Percentiles rank a stretch among this genome's conserved stretches.
Evolutionary conservation across 1,140 invertebrate genomes (phyloP).

Genomic region (Bombus fervidus): DNA sequence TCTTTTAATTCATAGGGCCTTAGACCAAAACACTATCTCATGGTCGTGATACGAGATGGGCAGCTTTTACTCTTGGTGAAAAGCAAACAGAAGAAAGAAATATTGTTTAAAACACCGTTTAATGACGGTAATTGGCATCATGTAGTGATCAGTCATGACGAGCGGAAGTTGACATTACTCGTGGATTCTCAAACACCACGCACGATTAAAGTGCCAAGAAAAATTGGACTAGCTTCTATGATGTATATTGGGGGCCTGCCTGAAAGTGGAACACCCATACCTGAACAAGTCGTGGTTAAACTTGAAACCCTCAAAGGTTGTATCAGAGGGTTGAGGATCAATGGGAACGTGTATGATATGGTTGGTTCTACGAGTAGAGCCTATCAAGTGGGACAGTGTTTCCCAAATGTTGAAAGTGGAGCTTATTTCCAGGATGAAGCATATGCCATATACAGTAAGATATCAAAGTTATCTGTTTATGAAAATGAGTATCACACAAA

Average conservation of each 20-base stretch:
- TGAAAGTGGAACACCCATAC: constrained; percentile 82
- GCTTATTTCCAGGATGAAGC: constrained; percentile 93
- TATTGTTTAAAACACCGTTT: constrained; percentile 85
- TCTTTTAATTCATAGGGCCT: constrained; percentile 83
- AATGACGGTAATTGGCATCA: constrained; percentile 94
- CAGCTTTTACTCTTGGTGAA: constrained; percentile 87
- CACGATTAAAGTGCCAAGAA: constrained; percentile 86
- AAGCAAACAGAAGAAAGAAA: constrained; percentile 85
- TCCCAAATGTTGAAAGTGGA: constrained; percentile 91
- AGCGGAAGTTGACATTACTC: constrained; percentile 86
- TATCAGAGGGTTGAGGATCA: constrained; percentile 89
- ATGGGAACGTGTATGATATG: constrained; percentile 89
- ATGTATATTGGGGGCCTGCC: constrained; percentile 92
- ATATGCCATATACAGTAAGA: constrained; percentile 91
- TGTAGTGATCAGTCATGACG: constrained; percentile 85
- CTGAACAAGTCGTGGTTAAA: constrained; percentile 84
- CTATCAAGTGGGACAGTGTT: constrained; percentile 92
- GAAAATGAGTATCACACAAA: no score
- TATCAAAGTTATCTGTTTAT: neutral
- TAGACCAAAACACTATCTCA: constrained; percentile 88
- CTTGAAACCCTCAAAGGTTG: constrained; percentile 93
- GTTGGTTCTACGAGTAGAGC: constrained; percentile 86
- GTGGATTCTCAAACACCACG: constrained; percentile 87
- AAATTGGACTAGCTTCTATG: constrained; percentile 86
- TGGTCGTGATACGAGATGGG: constrained; percentile 88